A percentile compares a stretch with the other conserved stretches of the same genome.
Conservation (phyloP, 2,888 invertebrate genomes). For the Oscheius sp. region DNA sequence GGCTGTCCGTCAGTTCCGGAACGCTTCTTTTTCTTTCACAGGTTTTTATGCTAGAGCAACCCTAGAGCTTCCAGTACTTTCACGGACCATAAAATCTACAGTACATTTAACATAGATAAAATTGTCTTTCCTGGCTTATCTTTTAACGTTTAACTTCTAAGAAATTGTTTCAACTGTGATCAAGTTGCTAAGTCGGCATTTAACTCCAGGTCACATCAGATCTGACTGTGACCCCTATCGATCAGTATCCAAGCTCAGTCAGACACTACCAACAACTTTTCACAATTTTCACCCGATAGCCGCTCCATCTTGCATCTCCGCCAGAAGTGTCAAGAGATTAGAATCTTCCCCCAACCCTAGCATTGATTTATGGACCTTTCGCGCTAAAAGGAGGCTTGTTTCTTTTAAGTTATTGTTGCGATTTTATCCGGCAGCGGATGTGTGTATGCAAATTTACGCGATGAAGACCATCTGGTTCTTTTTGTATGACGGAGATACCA, state of each 20-base stretch:
- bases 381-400: constrained; percentile 1
- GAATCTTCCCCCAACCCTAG: constrained; percentile 28
- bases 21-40: background rate
- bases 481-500: background rate
- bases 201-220: background rate
- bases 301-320: background rate
- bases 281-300: background rate
- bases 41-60: too few species aligned
- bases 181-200: too few species aligned
- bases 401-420: background rate
- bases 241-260: background rate
- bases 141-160: too few species aligned
- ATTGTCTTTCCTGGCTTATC: too few species aligned
- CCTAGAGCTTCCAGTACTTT: background rate
- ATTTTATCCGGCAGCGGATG: constrained; percentile 5
- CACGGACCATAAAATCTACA: background rate
- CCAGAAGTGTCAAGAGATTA: constrained; percentile 28
- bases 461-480: background rate
- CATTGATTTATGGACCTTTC: constrained; percentile 33
- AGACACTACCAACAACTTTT: background rate
- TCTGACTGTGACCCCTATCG: background rate
- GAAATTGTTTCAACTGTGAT: too few species aligned
- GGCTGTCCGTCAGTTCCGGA: constrained; percentile 27
- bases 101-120: too few species aligned
- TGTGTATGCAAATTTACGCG: background rate